Evolutionary conservation across 1,140 invertebrate species (phyloP).

Genomic region (Copidosoma floridanum): DNA sequence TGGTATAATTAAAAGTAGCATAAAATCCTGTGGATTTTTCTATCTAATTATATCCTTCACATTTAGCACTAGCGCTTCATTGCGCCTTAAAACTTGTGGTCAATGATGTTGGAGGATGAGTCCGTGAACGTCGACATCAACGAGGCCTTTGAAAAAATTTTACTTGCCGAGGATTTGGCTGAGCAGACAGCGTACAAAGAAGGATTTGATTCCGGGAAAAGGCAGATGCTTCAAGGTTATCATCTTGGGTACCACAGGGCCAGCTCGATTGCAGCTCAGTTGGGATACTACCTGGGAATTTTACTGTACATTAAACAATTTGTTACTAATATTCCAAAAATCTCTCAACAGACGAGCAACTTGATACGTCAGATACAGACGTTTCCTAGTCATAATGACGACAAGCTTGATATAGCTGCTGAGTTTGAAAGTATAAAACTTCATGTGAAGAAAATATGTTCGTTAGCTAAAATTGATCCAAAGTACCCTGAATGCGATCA

Average conservation of each 20-base stretch:
- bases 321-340: conserved; percentile 51
- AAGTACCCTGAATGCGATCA: conserved; percentile 56
- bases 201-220: conserved; percentile 43
- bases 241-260: conserved; percentile 52
- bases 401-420: conserved; percentile 64
- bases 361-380: conserved; percentile 61
- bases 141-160: conserved; percentile 47
- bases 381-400: conserved; percentile 67
- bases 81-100: too few species aligned
- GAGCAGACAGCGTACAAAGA: conserved; percentile 44
- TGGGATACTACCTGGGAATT: conserved; percentile 50
- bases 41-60: too few species aligned
- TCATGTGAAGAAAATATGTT: conserved; percentile 67
- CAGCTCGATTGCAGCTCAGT: conserved; percentile 44
- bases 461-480: conserved; percentile 62
- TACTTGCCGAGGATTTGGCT: conserved; percentile 47
- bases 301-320: conserved; percentile 39
- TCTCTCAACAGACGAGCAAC: conserved; percentile 57
- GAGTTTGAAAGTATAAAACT: conserved; percentile 63
- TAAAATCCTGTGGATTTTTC: too few species aligned
- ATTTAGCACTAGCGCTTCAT: too few species aligned
- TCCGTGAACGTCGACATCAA: conserved; percentile 42
- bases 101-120: not conserved
- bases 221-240: conserved; percentile 44
- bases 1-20: too few species aligned